Evolutionary conservation across 2,113 vertebrate genomes (phyloP).

Genomic region (Phyllostomus discolor): DNA sequence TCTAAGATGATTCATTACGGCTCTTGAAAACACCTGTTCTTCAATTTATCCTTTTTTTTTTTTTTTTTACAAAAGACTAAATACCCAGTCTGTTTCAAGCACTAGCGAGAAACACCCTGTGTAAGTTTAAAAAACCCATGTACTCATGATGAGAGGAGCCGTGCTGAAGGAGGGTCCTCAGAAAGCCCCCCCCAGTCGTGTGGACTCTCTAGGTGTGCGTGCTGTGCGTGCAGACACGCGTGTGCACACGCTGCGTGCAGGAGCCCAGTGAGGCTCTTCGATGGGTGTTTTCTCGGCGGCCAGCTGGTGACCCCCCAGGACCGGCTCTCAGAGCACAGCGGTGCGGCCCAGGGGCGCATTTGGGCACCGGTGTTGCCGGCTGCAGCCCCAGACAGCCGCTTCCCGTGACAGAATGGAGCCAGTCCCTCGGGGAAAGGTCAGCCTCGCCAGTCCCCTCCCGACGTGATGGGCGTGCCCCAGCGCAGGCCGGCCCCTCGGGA

Average conservation of each 20-base stretch:
- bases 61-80: too few relatives aligned
- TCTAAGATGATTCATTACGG: neutral
- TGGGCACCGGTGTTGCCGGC: neutral
- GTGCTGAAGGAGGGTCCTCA: neutral
- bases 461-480: fast-evolving
- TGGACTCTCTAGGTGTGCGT: too few relatives aligned
- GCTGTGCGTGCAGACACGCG: neutral
- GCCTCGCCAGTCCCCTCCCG: fast-evolving
- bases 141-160: neutral
- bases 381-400: neutral
- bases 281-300: fast-evolving
- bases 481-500: fast-evolving
- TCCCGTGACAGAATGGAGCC: neutral
- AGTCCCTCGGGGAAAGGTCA: neutral
- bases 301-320: neutral
- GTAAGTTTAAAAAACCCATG: neutral
- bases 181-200: neutral
- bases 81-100: neutral
- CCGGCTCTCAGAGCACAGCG: neutral
- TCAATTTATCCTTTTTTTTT: slow-evolving; percentile 8
- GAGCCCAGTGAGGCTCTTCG: neutral
- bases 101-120: neutral
- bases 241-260: fast-evolving
- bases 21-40: slow-evolving; percentile 45
- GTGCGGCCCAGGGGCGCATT: fast-evolving